These are phyloP conservation scores for Acanthis flammea DNA, from an alignment of 2,797 vertebrate genomes.

Conservation along the genomic window DNA sequence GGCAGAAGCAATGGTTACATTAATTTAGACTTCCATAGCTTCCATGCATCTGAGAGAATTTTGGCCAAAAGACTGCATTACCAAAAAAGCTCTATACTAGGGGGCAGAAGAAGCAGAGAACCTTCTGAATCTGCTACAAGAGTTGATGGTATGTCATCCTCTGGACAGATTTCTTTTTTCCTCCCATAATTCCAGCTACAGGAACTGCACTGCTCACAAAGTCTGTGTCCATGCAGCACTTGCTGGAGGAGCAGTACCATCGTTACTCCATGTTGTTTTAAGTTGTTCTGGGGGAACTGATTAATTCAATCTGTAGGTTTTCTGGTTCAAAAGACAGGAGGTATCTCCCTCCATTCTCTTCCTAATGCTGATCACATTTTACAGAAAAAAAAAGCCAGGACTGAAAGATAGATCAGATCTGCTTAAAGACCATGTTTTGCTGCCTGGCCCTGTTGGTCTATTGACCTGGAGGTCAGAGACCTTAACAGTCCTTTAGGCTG, in stretches of 20 bases:
- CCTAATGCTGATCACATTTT: background rate
- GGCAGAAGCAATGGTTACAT: background rate
- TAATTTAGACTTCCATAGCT: background rate
- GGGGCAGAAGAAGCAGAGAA: background rate
- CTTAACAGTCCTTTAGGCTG: background rate
- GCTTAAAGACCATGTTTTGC: background rate
- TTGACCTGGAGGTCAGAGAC: conserved; percentile 26
- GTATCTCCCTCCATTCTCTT: background rate
- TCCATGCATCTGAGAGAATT: background rate
- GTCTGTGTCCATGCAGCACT: background rate
- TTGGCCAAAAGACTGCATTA: background rate
- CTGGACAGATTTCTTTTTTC: background rate
- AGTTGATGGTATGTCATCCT: background rate
- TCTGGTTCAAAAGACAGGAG: background rate
- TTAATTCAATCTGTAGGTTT: background rate
- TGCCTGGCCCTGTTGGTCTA: conserved; percentile 1
- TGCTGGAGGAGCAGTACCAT: background rate
- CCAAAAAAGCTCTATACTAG: background rate
- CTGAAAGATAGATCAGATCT: background rate
- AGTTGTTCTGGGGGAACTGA: background rate
- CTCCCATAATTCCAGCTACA: background rate
- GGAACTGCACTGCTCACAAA: background rate
- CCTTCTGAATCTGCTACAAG: background rate
- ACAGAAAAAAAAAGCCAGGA: background rate
- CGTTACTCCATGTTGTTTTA: background rate